Conservation (phyloP, 2,797 vertebrate genomes). For the Kryptolebias ocellatus region DNA sequence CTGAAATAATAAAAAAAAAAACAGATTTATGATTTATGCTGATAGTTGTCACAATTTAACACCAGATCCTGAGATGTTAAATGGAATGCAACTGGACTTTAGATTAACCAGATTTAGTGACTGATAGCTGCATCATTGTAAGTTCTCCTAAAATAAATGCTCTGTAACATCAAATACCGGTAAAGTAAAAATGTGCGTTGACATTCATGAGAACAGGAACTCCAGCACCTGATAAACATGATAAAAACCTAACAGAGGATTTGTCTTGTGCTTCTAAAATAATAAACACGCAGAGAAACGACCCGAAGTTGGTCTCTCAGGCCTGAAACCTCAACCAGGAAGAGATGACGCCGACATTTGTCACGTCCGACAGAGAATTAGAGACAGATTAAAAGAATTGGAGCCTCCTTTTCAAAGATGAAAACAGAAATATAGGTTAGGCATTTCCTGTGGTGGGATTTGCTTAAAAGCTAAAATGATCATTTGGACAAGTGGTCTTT, state of each 20-base stretch:
- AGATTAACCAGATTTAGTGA: too few species aligned
- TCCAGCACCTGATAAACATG: slow-evolving; percentile 12
- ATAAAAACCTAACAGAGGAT: slow-evolving; percentile 50
- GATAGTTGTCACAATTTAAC: background rate
- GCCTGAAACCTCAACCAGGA: slow-evolving; percentile 28
- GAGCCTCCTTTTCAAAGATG: background rate
- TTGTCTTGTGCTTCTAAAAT: slow-evolving; percentile 31
- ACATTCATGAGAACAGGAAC: background rate
- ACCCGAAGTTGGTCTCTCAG: slow-evolving; percentile 17
- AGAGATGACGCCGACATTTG: slow-evolving; percentile 5
- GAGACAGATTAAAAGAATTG: background rate
- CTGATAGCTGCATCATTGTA: too few species aligned
- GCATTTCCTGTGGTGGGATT: too few species aligned
- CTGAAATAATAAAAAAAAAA: slow-evolving; percentile 20
- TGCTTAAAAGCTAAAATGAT: background rate
- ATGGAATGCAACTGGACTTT: too few species aligned
- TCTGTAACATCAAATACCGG: too few species aligned
- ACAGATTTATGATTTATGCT: background rate
- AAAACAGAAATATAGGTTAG: background rate
- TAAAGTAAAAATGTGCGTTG: too few species aligned
- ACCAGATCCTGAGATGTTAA: too few species aligned
- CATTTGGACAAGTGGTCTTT: background rate
- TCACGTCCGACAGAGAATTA: slow-evolving; percentile 7
- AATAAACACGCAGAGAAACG: slow-evolving; percentile 30
- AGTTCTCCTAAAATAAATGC: too few species aligned